Conservation (phyloP, 2,888 invertebrate species). For the Esperia sulphurella region DNA sequence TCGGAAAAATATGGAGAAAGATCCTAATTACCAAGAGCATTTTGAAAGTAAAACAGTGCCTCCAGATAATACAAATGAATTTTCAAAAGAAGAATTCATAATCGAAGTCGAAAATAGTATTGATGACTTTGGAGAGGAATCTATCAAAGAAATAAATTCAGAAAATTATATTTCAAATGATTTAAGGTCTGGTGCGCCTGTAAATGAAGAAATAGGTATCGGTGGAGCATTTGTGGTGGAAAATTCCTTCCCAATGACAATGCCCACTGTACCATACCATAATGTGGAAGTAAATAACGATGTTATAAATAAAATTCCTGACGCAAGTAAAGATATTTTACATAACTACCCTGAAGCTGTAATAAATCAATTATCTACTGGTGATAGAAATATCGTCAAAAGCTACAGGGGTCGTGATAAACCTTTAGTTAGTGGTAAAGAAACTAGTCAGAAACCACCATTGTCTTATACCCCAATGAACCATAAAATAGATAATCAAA, state of each 20-base stretch:
- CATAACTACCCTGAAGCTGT: background rate
- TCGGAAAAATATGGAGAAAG: too few species aligned
- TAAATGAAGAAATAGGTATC: background rate
- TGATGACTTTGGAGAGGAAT: background rate
- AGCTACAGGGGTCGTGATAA: too few species aligned
- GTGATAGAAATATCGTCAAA: background rate
- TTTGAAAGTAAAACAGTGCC: too few species aligned
- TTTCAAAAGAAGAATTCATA: slow-evolving; percentile 12
- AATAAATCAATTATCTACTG: background rate
- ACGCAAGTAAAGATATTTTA: background rate
- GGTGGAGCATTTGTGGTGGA: background rate
- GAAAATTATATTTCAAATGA: background rate
- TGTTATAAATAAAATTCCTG: too few species aligned
- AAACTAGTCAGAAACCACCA: too few species aligned
- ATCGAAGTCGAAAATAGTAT: slow-evolving; percentile 9
- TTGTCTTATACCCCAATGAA: too few species aligned
- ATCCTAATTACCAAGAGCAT: too few species aligned
- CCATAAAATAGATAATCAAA: too few species aligned
- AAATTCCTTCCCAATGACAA: background rate
- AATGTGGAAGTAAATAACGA: background rate
- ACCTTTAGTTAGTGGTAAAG: too few species aligned
- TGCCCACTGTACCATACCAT: background rate
- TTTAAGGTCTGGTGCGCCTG: background rate
- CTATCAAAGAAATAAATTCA: slow-evolving; percentile 6
- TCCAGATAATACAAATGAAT: slow-evolving; percentile 1